Conservation (phyloP, 2,888 invertebrate genomes). For the Zele albiditarsus region DNA sequence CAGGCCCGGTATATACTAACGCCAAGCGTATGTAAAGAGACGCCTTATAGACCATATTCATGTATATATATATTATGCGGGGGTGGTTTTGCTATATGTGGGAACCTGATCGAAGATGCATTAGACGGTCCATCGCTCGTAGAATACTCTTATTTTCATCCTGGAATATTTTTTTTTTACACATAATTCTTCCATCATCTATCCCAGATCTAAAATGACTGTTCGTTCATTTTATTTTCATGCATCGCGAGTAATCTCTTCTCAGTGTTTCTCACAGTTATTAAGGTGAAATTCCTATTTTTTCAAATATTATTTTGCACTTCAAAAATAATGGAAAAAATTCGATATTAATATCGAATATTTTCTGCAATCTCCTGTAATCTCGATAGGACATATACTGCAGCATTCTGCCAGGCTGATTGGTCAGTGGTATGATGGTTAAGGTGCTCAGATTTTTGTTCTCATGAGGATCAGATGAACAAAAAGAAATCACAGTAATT, state of each 20-base stretch:
- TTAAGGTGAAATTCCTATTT: not conserved
- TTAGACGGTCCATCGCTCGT: constrained; percentile 34
- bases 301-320: not conserved
- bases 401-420: too few relatives aligned
- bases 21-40: constrained; percentile 33
- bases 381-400: too few relatives aligned
- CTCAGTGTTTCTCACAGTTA: constrained; percentile 32
- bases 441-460: too few relatives aligned
- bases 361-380: too few relatives aligned
- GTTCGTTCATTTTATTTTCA: constrained; percentile 38
- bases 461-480: too few relatives aligned
- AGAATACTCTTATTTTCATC: constrained; percentile 32
- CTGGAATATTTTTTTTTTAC: constrained; percentile 24
- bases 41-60: constrained; percentile 28
- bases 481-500: too few relatives aligned
- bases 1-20: not conserved
- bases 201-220: constrained; percentile 41
- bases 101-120: constrained; percentile 65
- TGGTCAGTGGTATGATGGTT: too few relatives aligned
- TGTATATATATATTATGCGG: constrained; percentile 57
- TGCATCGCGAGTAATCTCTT: constrained; percentile 12
- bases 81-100: constrained; percentile 71
- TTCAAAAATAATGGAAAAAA: too few relatives aligned
- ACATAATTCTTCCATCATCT: constrained; percentile 32
- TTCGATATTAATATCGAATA: too few relatives aligned